Conservation (phyloP, 1,140 invertebrate species). For the Ceratosolen solmsi region DNA sequence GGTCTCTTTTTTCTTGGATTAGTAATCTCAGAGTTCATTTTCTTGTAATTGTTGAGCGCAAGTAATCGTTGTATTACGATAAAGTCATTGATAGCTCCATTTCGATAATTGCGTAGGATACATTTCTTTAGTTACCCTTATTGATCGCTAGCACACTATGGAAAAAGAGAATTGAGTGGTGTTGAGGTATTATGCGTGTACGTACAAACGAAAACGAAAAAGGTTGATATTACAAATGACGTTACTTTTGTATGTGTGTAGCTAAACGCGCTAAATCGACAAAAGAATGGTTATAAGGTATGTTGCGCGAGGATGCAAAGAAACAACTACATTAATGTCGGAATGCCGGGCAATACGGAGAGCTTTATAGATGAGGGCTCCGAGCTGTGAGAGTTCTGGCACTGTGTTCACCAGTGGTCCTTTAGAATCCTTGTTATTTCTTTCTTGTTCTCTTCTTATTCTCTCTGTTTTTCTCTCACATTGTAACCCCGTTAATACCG, state of each 20-base stretch:
- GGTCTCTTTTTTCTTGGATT: conserved; percentile 32
- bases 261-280: background rate
- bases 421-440: background rate
- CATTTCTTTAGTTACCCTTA: background rate
- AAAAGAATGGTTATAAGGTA: background rate
- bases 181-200: background rate
- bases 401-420: conserved; percentile 55
- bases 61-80: too few relatives aligned
- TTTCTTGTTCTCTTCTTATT: background rate
- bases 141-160: background rate
- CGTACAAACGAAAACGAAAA: background rate
- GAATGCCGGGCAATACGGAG: conserved; percentile 52
- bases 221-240: background rate
- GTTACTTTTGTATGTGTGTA: background rate
- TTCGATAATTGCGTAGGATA: conserved; percentile 43
- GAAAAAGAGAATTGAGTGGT: too few relatives aligned
- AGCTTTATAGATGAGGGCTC: conserved; percentile 55
- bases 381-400: conserved; percentile 50
- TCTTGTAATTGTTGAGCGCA: background rate
- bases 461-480: background rate
- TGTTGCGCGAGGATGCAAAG: conserved; percentile 50
- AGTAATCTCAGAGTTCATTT: background rate
- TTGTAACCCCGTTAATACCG: conserved; percentile 54
- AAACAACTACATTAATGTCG: conserved; percentile 60
- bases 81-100: conserved; percentile 2